These are phyloP conservation scores for Boloria euphrosyne DNA, from an alignment of 2,888 invertebrate species.

Conservation along the genomic window DNA sequence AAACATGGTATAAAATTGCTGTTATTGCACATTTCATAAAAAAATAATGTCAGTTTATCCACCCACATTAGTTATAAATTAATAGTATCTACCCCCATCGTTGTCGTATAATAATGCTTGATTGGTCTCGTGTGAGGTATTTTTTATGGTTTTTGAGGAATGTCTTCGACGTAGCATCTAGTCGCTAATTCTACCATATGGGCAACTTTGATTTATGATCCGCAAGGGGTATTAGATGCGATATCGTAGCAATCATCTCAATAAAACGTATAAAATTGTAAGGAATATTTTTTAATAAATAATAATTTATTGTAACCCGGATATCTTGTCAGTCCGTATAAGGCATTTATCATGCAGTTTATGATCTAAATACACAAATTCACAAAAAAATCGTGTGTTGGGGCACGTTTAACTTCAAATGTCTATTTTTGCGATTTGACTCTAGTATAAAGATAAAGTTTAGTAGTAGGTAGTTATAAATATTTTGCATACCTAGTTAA, in stretches of 20 bases:
- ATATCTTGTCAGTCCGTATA: neutral
- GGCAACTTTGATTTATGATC: conserved; percentile 65
- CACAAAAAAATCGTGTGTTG: too few relatives aligned
- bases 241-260: conserved; percentile 23
- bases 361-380: too few relatives aligned
- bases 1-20: conserved; percentile 68
- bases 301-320: neutral
- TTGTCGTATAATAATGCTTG: conserved; percentile 75
- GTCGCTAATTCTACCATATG: conserved; percentile 69
- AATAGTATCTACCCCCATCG: conserved; percentile 79
- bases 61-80: conserved; percentile 82
- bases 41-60: conserved; percentile 78
- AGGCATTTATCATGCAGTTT: neutral
- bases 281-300: neutral
- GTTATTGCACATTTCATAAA: conserved; percentile 63
- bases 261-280: conserved; percentile 5
- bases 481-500: too few relatives aligned
- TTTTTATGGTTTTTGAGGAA: conserved; percentile 72
- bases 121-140: conserved; percentile 80
- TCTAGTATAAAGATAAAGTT: too few relatives aligned
- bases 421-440: too few relatives aligned
- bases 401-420: too few relatives aligned
- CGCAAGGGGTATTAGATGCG: conserved; percentile 32
- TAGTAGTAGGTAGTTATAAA: too few relatives aligned
- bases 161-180: conserved; percentile 60